Conservation (phyloP, 1,140 invertebrate species). For the Ephestia elutella region DNA sequence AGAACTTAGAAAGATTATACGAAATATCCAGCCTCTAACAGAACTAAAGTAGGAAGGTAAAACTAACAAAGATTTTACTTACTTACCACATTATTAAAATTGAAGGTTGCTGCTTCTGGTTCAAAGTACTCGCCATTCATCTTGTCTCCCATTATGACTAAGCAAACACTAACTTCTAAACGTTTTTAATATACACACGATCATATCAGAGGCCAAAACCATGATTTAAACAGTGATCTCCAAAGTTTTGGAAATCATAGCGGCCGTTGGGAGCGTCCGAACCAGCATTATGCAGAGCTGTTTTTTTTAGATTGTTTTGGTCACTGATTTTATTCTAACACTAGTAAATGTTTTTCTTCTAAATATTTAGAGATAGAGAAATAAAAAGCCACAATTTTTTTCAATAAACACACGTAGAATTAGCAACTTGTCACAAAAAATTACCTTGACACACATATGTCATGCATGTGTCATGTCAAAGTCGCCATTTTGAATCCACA, state of each 20-base stretch:
- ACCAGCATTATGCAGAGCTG: constrained; percentile 37
- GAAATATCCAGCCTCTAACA: too few relatives aligned
- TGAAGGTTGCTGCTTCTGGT: constrained; percentile 56
- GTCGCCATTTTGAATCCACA: constrained; percentile 11
- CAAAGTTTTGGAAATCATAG: constrained; percentile 11
- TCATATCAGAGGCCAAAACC: constrained; percentile 17
- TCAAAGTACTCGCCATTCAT: constrained; percentile 59
- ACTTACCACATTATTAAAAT: constrained; percentile 68
- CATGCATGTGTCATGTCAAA: constrained; percentile 19
- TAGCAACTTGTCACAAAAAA: constrained; percentile 36
- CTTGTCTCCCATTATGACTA: constrained; percentile 55
- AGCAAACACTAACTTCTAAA: constrained; percentile 31
- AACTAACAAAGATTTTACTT: constrained; percentile 21
- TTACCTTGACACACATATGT: constrained; percentile 50
- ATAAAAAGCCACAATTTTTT: neutral
- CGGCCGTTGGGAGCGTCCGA: constrained; percentile 51
- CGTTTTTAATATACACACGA: constrained; percentile 36
- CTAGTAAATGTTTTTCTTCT: neutral
- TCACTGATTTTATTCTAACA: constrained; percentile 1
- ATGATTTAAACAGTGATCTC: neutral
- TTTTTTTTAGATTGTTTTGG: constrained; percentile 13
- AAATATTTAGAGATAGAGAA: neutral
- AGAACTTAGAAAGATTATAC: too few relatives aligned
- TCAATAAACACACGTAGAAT: constrained; percentile 6
- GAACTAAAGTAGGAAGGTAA: too few relatives aligned